These are phyloP conservation scores for Ptychoptera contaminata DNA, from an alignment of 2,888 invertebrate genomes.

Conservation along the genomic window DNA sequence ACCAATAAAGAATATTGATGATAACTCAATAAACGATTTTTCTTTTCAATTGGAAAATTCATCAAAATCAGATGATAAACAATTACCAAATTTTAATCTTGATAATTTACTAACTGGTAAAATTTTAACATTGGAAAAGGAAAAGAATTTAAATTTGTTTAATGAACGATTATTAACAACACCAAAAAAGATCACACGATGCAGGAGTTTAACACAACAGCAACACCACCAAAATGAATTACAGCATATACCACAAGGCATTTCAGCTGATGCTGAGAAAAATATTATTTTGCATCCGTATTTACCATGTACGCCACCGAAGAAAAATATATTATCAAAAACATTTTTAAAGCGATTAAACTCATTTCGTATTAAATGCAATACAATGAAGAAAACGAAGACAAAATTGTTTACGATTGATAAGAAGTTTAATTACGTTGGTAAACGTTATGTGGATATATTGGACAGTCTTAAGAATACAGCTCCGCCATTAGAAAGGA, in stretches of 20 bases:
- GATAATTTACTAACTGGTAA: not conserved
- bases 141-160: no score
- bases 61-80: no score
- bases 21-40: not conserved
- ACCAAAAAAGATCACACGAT: slow-evolving; percentile 6
- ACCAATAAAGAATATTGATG: not conserved
- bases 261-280: slow-evolving; percentile 5
- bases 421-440: no score
- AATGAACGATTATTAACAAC: slow-evolving; percentile 2
- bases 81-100: not conserved
- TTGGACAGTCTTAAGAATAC: not conserved
- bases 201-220: not conserved
- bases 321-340: not conserved
- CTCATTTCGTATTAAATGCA: no score
- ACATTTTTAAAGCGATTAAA: not conserved
- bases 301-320: slow-evolving; percentile 9
- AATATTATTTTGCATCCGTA: slow-evolving; percentile 10
- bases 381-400: no score
- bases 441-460: no score
- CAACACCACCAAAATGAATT: not conserved
- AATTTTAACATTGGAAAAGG: no score
- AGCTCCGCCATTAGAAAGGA: not conserved
- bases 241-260: not conserved
- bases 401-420: no score
- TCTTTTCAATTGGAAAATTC: no score